Percentiles rank a stretch among this genome's conserved stretches.
phyloP scores from a whole-genome alignment of 2,113 vertebrate genomes.

The Cyphomyrus plagiostoma region DNA sequence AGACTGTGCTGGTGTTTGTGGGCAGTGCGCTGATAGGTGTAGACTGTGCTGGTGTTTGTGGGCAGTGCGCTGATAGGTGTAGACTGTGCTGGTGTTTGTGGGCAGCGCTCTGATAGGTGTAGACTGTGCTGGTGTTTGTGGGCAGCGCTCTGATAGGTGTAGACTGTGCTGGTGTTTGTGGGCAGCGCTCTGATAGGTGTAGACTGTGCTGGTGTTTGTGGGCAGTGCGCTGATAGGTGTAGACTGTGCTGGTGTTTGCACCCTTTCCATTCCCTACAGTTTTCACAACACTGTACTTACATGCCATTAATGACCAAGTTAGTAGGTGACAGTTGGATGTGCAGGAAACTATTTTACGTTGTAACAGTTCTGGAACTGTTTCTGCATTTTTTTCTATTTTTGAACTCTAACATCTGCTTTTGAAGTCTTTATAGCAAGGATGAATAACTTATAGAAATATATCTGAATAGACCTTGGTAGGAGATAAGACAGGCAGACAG shows the following conservation, averaged over 20 bases:
- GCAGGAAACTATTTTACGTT: neutral
- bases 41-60: neutral
- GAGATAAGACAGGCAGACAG: neutral
- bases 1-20: neutral
- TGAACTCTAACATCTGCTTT: neutral
- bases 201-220: no score
- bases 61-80: no score
- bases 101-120: no score
- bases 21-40: neutral
- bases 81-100: no score
- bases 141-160: no score
- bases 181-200: no score
- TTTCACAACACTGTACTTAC: neutral
- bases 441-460: neutral
- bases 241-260: no score
- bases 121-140: no score
- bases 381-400: neutral
- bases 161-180: no score
- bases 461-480: neutral
- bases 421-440: neutral
- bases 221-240: no score
- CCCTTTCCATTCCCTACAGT: neutral
- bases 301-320: neutral
- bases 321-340: neutral
- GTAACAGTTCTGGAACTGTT: neutral